phyloP scores from a whole-genome alignment of 1,140 invertebrate species.

The Scaptomyza montana region DNA sequence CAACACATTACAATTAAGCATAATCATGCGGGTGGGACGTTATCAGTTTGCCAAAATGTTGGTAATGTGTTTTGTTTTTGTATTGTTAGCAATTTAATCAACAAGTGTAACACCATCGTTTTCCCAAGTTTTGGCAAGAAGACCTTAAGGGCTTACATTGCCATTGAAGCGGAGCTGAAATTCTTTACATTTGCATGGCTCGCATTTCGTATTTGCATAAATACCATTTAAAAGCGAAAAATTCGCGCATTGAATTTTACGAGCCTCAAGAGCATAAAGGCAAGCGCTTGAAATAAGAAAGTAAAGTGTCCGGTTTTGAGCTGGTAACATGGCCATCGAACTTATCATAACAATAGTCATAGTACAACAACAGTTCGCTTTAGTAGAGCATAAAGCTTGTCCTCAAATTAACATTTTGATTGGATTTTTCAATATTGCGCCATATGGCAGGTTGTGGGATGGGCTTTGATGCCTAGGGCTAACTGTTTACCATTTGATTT shows the following conservation, averaged over 20 bases:
- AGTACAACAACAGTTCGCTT: slow-evolving; percentile 29
- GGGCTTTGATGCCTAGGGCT: slow-evolving; percentile 21
- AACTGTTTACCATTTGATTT: slow-evolving; percentile 27
- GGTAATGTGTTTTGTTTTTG: slow-evolving; percentile 31
- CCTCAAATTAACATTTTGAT: slow-evolving; percentile 79
- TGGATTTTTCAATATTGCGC: slow-evolving; percentile 81
- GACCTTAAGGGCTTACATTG: slow-evolving; percentile 27
- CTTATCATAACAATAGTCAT: slow-evolving; percentile 44
- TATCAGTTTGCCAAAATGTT: slow-evolving; percentile 26
- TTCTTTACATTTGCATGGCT: slow-evolving; percentile 28
- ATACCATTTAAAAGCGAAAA: slow-evolving; percentile 36
- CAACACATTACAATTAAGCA: slow-evolving; percentile 11
- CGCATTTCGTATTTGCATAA: slow-evolving; percentile 48
- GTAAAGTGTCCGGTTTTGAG: slow-evolving; percentile 8
- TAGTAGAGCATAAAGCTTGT: slow-evolving; percentile 27
- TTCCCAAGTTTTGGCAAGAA: slow-evolving; percentile 4
- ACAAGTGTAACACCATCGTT: slow-evolving; percentile 53
- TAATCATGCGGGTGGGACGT: slow-evolving; percentile 16
- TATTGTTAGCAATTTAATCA: slow-evolving; percentile 60
- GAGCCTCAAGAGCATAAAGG: background rate
- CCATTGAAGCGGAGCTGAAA: slow-evolving; percentile 8
- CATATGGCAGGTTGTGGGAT: slow-evolving; percentile 62
- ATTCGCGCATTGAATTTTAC: slow-evolving; percentile 18
- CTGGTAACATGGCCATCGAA: slow-evolving; percentile 25
- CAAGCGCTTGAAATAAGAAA: slow-evolving; percentile 7